A percentile compares a stretch with the other conserved stretches of the same genome.
Evolutionary conservation across 2,888 invertebrate species (phyloP).

Genomic region (Plagodis pulveraria): DNA sequence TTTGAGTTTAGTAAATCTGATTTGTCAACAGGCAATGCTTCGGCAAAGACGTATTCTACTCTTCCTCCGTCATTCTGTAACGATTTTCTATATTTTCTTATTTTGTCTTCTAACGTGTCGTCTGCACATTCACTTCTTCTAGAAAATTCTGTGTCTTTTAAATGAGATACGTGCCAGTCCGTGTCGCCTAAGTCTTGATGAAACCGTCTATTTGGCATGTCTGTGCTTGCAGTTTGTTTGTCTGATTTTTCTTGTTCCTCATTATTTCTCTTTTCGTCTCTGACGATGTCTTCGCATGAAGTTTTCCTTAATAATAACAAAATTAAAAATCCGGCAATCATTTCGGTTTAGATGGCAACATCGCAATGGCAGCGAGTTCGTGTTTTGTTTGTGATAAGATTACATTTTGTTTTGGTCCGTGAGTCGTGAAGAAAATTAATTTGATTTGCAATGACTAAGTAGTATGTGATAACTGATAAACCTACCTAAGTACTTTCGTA

Average conservation of each 20-base stretch:
- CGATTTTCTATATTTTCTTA: conserved; percentile 50
- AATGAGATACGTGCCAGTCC: conserved; percentile 62
- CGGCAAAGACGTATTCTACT: conserved; percentile 58
- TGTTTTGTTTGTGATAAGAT: conserved; percentile 9
- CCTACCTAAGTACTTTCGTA: too few species aligned
- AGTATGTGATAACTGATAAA: neutral
- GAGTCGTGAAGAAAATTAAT: conserved; percentile 11
- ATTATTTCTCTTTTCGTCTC: conserved; percentile 34
- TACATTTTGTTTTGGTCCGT: conserved; percentile 15
- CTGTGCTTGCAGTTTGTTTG: conserved; percentile 24
- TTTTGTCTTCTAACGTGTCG: conserved; percentile 54
- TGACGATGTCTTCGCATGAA: conserved; percentile 18
- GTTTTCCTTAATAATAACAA: conserved; percentile 10
- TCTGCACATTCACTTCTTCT: conserved; percentile 45
- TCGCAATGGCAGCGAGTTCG: conserved; percentile 11
- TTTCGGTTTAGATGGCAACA: conserved; percentile 13
- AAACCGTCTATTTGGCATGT: conserved; percentile 43
- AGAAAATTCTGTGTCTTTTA: conserved; percentile 47
- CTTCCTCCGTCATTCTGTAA: conserved; percentile 55
- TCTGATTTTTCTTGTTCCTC: conserved; percentile 21
- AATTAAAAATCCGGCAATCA: conserved; percentile 19
- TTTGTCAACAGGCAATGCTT: conserved; percentile 47
- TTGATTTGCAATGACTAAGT: neutral
- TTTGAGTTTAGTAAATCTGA: conserved; percentile 40
- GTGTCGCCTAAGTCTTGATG: conserved; percentile 48